Evolutionary conservation across 1,140 invertebrate genomes (phyloP).

Genomic region (Pantala flavescens): DNA sequence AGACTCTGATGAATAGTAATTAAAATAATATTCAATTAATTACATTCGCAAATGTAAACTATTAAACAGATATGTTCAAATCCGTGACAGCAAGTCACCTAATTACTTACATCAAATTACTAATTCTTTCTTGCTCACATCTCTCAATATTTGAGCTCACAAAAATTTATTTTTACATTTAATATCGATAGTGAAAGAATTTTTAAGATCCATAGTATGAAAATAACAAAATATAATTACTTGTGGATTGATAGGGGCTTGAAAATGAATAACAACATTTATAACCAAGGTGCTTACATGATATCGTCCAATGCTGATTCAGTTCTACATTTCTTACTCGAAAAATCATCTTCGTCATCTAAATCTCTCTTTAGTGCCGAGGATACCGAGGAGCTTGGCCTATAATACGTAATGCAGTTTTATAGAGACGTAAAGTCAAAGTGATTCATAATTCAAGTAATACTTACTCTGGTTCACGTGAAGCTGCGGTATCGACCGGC

Average conservation of each 20-base stretch:
- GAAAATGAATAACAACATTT: too few species aligned
- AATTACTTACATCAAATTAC: too few species aligned
- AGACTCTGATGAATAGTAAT: too few species aligned
- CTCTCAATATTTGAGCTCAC: too few species aligned
- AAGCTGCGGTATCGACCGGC: slow-evolving; percentile 11
- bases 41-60: too few species aligned
- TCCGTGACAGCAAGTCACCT: too few species aligned
- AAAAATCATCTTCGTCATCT: slow-evolving; percentile 23
- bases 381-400: not conserved
- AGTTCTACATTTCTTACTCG: slow-evolving; percentile 25
- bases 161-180: not conserved
- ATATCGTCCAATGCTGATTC: slow-evolving; percentile 35
- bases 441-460: slow-evolving; percentile 15
- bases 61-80: too few species aligned
- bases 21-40: too few species aligned
- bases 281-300: slow-evolving; percentile 27
- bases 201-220: not conserved
- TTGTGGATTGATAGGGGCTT: too few species aligned
- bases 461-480: not conserved
- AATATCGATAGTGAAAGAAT: not conserved
- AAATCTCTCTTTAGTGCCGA: slow-evolving; percentile 26
- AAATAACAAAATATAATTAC: too few species aligned
- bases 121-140: too few species aligned
- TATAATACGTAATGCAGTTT: not conserved
- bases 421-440: not conserved